phyloP scores from a whole-genome alignment of 2,797 vertebrate genomes.

The Muscicapa striata region DNA sequence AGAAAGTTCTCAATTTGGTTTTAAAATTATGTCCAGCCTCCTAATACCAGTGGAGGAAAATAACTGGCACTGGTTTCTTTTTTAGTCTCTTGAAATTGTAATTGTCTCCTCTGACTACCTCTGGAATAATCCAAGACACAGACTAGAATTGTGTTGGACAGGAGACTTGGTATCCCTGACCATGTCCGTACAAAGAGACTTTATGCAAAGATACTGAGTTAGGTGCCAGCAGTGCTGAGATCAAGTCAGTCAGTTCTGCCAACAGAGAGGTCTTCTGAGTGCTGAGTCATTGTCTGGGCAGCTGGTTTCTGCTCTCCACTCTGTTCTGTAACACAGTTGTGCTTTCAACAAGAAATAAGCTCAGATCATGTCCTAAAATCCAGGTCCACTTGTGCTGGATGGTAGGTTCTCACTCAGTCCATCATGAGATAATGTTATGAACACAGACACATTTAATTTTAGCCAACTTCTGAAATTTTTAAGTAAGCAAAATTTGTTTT shows the following conservation, averaged over 20 bases:
- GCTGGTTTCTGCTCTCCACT: not conserved
- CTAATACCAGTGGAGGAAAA: not conserved
- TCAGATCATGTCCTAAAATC: not conserved
- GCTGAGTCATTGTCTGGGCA: not conserved
- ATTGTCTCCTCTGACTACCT: not conserved
- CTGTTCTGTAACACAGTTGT: not conserved
- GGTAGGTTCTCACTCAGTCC: not conserved
- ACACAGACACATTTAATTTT: not conserved
- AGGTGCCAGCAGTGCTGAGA: not conserved
- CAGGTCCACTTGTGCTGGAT: not conserved
- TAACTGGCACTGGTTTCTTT: not conserved
- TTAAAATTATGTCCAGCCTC: not conserved
- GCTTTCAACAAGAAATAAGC: not conserved
- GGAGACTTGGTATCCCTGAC: not conserved
- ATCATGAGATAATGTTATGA: not conserved
- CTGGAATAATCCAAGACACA: not conserved
- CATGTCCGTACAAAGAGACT: not conserved
- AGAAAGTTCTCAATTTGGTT: not conserved
- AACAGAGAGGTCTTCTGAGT: not conserved
- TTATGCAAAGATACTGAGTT: not conserved
- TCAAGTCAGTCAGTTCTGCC: not conserved
- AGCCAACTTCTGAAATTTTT: not conserved
- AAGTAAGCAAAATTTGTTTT: not conserved
- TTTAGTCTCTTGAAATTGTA: not conserved
- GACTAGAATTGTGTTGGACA: not conserved